These are phyloP conservation scores for Lagopus muta DNA, from an alignment of 2,113 vertebrate genomes.

Conservation along the genomic window DNA sequence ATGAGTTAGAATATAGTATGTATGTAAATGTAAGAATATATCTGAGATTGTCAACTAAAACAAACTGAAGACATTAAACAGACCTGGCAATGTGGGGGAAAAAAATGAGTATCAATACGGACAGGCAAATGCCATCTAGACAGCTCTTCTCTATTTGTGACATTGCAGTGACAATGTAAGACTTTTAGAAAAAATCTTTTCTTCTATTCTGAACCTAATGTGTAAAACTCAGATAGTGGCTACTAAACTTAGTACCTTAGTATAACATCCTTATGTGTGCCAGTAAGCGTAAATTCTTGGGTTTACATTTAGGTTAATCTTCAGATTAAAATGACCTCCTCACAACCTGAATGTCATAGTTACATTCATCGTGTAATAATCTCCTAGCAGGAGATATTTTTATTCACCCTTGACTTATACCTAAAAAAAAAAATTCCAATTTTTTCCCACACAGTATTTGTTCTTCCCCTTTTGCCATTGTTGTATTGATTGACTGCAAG, in stretches of 20 bases:
- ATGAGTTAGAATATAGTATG: not conserved
- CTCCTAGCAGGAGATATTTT: not conserved
- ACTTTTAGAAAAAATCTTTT: not conserved
- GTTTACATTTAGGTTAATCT: not conserved
- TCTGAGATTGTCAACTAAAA: not conserved
- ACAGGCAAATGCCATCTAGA: not conserved
- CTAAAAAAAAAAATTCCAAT: fast-evolving
- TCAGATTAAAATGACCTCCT: constrained; percentile 35
- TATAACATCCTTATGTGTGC: not conserved
- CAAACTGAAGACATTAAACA: not conserved
- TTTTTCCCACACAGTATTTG: not conserved
- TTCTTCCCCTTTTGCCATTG: not conserved
- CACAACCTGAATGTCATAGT: not conserved
- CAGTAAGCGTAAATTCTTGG: not conserved
- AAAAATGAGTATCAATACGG: not conserved
- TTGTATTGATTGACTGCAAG: constrained; percentile 4
- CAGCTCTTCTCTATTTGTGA: not conserved
- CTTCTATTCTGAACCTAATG: not conserved
- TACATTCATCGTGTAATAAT: not conserved
- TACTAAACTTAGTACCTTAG: not conserved
- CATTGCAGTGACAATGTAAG: not conserved
- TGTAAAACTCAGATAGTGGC: not conserved
- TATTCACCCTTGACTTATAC: not conserved
- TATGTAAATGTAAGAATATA: not conserved
- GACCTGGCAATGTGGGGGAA: not conserved